phyloP scores from a whole-genome alignment of 2,797 vertebrate species.

The Artibeus jamaicensis region DNA sequence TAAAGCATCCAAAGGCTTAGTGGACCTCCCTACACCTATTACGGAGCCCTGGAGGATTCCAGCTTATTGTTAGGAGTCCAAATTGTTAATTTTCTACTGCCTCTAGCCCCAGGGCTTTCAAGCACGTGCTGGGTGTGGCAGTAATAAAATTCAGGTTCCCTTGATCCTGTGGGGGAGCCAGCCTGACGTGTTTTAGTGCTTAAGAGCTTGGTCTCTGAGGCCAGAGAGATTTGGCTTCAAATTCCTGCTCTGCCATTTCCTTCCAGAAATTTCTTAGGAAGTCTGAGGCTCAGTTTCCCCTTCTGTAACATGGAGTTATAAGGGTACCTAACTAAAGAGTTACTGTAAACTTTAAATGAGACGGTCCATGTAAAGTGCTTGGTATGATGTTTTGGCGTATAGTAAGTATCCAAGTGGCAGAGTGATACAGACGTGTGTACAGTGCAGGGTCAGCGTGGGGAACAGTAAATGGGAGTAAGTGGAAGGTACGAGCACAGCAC shows the following conservation, averaged over 20 bases:
- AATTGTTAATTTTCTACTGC: background rate
- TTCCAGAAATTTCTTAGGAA: constrained; percentile 8
- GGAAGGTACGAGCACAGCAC: background rate
- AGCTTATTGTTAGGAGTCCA: background rate
- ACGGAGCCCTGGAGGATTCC: background rate
- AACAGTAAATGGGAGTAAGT: background rate
- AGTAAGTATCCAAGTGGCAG: background rate
- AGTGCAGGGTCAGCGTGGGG: background rate
- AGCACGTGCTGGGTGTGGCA: background rate
- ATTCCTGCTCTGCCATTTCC: background rate
- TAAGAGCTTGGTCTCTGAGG: background rate
- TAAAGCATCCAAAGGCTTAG: background rate
- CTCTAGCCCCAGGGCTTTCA: background rate
- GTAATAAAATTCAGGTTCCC: background rate
- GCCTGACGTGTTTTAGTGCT: background rate
- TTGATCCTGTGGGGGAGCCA: background rate
- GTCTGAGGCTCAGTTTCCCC: background rate
- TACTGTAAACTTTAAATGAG: background rate
- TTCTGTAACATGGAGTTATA: background rate
- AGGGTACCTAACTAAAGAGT: background rate
- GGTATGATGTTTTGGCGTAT: background rate
- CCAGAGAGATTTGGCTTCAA: background rate
- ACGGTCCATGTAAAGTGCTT: background rate
- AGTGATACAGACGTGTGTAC: background rate
- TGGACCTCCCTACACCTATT: background rate